Evolutionary conservation across 1,140 invertebrate species (phyloP), one percentile per base, ranked within the genome.

Genomic region (Pseudomyrmex concolor): DNA sequence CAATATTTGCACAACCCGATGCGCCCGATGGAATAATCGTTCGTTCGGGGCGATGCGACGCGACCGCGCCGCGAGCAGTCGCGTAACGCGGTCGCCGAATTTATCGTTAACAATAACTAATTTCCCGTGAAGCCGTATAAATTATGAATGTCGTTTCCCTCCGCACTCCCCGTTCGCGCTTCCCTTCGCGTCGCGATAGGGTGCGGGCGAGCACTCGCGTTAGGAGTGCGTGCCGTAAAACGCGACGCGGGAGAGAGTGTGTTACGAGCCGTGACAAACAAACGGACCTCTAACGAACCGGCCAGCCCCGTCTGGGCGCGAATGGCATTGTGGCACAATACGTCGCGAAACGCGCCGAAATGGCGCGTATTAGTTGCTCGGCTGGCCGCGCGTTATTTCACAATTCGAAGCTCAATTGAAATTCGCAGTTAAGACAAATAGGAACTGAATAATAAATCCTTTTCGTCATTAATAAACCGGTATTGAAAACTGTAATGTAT

Each of bases 71-170:
- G 62, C 73, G n/a, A 55, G 66, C 51, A 45, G 19, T 8, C 48
- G 12, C 22, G 57, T 13, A 8, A 48, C 55, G 19, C 54, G 50
- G 48, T 51, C 25, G 22, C 51, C 70, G 85, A 87, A 91, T 89
- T 91, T 90, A 87, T 89, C 71, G 71, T 60, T 54, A 64, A 77
- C 68, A 86, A 89, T 89, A 91, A 91, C 89, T 91, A 91, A 91
- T 92, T 90, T 85, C 74, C 82, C 78, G 85, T 84, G 86, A 89
- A 90, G 86, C 89, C 70, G 67, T 85, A 91, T 91, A 91, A 92
- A 92, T 91, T 90, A 90, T 89, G 81, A 88, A 83, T 84, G 54
- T 57, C n/a, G 25, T 25, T n/a, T 19, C 8, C 71, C 67, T 64
- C 50, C 17, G 34, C 72, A 50, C 72, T 64, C 74, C 25, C 2